Conservation (phyloP, 2,113 vertebrate genomes). For the Emydocephalus ijimae region DNA sequence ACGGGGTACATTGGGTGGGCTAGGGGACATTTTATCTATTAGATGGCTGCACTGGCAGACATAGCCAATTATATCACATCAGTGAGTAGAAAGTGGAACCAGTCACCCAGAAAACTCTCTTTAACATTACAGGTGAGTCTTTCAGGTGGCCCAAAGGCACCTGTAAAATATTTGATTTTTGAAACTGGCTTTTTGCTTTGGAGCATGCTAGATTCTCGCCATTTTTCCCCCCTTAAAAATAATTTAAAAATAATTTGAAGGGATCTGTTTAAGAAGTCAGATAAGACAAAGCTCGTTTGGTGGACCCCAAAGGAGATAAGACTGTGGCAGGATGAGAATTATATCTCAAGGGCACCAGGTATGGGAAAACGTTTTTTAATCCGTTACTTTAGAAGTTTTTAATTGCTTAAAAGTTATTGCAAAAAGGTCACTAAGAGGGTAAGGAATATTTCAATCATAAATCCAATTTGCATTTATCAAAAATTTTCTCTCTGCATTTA, state of each 20-base stretch:
- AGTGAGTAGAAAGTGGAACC: not conserved
- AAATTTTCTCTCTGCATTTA: conserved; percentile 39
- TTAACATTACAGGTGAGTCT: not conserved
- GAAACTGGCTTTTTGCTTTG: not conserved
- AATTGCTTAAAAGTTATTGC: not conserved
- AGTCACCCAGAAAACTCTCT: not conserved
- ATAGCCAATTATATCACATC: not conserved
- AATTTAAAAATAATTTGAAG: not conserved
- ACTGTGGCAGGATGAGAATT: not conserved
- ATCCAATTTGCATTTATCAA: conserved; percentile 35
- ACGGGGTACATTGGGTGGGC: not conserved
- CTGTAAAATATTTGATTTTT: not conserved
- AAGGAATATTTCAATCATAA: conserved; percentile 27
- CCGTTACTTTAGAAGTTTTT: not conserved
- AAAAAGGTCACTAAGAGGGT: conserved; percentile 37
- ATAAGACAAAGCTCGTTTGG: not conserved
- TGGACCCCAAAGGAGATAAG: not conserved
- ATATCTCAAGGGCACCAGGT: not conserved
- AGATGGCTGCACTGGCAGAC: not conserved
- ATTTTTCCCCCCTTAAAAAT: not conserved
- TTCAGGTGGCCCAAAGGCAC: not conserved
- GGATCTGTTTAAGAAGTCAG: not conserved
- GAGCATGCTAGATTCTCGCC: not conserved
- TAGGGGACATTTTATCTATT: not conserved
- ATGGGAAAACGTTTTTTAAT: not conserved